Percentiles rank a stretch among this genome's conserved stretches.
These are phyloP conservation scores for Muscidifurax raptorellus DNA, from an alignment of 1,140 invertebrate genomes.

Conservation along the genomic window DNA sequence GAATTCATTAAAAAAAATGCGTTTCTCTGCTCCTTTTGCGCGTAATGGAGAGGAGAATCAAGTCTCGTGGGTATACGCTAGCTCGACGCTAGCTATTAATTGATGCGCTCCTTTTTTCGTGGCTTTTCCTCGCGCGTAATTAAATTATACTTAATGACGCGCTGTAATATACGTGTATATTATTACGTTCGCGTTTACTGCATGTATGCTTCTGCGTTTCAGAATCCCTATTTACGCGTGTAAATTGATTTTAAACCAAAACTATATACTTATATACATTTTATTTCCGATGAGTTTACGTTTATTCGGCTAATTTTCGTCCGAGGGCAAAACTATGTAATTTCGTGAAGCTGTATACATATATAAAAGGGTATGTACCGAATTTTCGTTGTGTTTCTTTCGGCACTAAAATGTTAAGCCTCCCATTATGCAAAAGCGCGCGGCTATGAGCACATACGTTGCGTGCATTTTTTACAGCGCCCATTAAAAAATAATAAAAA, in stretches of 20 bases:
- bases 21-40: not conserved
- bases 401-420: not conserved
- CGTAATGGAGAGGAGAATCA: not conserved
- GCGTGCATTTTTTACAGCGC: not conserved
- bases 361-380: no score
- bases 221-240: no score
- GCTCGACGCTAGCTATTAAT: conserved; percentile 9
- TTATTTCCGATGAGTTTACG: no score
- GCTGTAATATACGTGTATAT: not conserved
- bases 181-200: not conserved
- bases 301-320: no score
- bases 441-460: not conserved
- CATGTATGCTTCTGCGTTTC: no score
- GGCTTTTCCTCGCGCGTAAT: conserved; percentile 39
- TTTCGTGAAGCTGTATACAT: no score
- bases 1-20: conserved; percentile 42
- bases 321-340: not conserved
- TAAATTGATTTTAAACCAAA: not conserved
- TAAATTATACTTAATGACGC: conserved; percentile 42
- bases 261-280: no score
- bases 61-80: not conserved
- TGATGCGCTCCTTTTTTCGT: not conserved
- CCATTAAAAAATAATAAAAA: conserved; percentile 8
- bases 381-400: not conserved
- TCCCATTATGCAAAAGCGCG: not conserved